Evolutionary conservation across 2,888 invertebrate genomes (phyloP), one percentile per base, ranked within the genome.

Genomic region (Conchocele bisecta): DNA sequence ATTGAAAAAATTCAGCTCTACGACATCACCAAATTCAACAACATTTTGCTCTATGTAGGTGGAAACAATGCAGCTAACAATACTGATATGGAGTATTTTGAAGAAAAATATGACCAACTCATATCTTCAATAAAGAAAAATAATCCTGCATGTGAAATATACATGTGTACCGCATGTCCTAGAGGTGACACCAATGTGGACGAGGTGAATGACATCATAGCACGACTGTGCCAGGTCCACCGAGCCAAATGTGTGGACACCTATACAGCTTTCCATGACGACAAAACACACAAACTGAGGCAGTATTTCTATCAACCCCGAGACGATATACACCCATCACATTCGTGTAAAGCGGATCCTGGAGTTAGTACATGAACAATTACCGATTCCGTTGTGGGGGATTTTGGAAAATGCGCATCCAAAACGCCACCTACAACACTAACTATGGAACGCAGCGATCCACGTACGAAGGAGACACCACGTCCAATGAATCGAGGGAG

Each of bases 261-360:
- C 24, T 26, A 46, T 28, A 5, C 22, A 46, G 48, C n/a, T 5
- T 48, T 48, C 17, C n/a, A n/a, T n/a, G 28, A 48, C 31, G 48
- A 48, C 17, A 48, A 48, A 28, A 6, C 28, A n/a, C 26, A 48
- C 11, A 13, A 48, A 17, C 48, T 48, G 2, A 28, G 48, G 28
- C 11, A 28, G 17, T 31, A 48, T 17, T 48, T 48, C 28, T 48
- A 48, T 28, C 28, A 48, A 48, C 28, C 26, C 3, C 48, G 48
- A 17, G 48, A 48, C 31, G 31, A 48, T 17, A 28, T 48, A 3
- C 48, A 48, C 48, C 28, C 31, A 6, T 48, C 48, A 13, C n/a
- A 26, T 20, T 41, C 39, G 2, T 50, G 61, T 11, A 63, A 39
- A 53, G 31, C 51, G 63, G 41, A 20, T 64, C 26, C 46, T 64